A percentile compares a stretch with the other conserved stretches of the same genome.
These are phyloP conservation scores for Drosophila koepferae DNA, from an alignment of 2,888 invertebrate genomes.

Conservation along the genomic window DNA sequence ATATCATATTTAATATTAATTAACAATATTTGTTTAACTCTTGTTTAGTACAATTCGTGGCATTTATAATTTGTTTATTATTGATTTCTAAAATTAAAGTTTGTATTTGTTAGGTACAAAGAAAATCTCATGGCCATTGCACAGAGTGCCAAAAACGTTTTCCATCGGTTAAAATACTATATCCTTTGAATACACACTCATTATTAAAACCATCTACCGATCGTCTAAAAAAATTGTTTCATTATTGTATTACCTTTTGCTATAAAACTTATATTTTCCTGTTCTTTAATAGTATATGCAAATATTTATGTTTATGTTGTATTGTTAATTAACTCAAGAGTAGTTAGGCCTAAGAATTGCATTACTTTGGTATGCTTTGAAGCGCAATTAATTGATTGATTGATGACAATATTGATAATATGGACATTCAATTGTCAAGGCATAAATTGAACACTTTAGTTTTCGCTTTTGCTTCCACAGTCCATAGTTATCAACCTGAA, in stretches of 20 bases:
- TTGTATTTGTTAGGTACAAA: conserved; percentile 62
- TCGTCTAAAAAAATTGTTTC: not conserved
- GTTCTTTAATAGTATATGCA: not conserved
- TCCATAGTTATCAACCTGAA: conserved; percentile 7
- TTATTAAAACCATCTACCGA: not conserved
- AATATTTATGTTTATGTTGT: conserved; percentile 11
- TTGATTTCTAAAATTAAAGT: conserved; percentile 50
- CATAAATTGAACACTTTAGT: conserved; percentile 14
- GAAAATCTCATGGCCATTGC: conserved; percentile 66
- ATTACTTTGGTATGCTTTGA: conserved; percentile 1
- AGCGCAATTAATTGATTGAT: conserved; percentile 8
- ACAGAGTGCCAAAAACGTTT: conserved; percentile 36
- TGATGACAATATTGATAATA: conserved; percentile 11
- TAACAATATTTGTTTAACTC: conserved; percentile 64
- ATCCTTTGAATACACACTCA: not conserved
- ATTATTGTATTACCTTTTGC: not conserved
- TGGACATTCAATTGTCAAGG: conserved; percentile 10
- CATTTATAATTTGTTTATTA: conserved; percentile 44
- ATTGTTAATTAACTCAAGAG: conserved; percentile 13
- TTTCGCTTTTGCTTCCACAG: not conserved
- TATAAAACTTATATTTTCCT: not conserved
- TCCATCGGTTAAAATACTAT: conserved; percentile 32
- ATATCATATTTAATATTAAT: conserved; percentile 61
- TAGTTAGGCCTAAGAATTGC: conserved; percentile 11
- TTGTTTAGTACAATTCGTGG: conserved; percentile 61